These are phyloP conservation scores for Venustaconcha ellipsiformis DNA, from an alignment of 1,140 invertebrate genomes.

Conservation along the genomic window DNA sequence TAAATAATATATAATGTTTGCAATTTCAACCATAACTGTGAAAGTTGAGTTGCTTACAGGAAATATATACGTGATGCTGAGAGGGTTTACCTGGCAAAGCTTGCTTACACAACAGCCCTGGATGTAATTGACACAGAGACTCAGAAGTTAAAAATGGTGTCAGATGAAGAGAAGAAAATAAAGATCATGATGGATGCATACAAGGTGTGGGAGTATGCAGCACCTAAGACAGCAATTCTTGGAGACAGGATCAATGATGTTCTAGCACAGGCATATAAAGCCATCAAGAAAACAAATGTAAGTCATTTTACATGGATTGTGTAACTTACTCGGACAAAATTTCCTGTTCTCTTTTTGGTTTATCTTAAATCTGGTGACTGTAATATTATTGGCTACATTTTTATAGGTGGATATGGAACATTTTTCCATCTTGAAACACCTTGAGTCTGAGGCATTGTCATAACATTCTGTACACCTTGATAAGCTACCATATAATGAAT, in stretches of 20 bases:
- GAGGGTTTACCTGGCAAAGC: slow-evolving; percentile 80
- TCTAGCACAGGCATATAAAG: slow-evolving; percentile 40
- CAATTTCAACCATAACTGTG: not conserved
- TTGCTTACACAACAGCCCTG: slow-evolving; percentile 73
- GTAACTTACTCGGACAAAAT: too few relatives aligned
- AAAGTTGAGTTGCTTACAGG: slow-evolving; percentile 66
- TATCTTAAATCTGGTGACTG: too few relatives aligned
- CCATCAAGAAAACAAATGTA: slow-evolving; percentile 1
- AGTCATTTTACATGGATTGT: too few relatives aligned
- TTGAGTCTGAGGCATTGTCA: too few relatives aligned
- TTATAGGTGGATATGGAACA: too few relatives aligned
- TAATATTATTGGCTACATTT: too few relatives aligned
- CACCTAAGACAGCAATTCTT: slow-evolving; percentile 32
- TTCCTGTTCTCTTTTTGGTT: too few relatives aligned
- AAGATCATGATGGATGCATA: slow-evolving; percentile 43
- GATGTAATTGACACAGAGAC: slow-evolving; percentile 41
- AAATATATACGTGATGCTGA: slow-evolving; percentile 86
- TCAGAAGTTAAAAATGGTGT: slow-evolving; percentile 28
- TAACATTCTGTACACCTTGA: too few relatives aligned
- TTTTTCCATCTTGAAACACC: too few relatives aligned
- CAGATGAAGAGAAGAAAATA: slow-evolving; percentile 16
- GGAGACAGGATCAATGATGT: slow-evolving; percentile 31
- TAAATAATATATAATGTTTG: not conserved
- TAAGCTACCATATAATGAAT: too few relatives aligned
- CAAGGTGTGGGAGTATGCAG: slow-evolving; percentile 37